phyloP scores from a whole-genome alignment of 92 coral and sea anemone genomes.

The Actinernus sp. region DNA sequence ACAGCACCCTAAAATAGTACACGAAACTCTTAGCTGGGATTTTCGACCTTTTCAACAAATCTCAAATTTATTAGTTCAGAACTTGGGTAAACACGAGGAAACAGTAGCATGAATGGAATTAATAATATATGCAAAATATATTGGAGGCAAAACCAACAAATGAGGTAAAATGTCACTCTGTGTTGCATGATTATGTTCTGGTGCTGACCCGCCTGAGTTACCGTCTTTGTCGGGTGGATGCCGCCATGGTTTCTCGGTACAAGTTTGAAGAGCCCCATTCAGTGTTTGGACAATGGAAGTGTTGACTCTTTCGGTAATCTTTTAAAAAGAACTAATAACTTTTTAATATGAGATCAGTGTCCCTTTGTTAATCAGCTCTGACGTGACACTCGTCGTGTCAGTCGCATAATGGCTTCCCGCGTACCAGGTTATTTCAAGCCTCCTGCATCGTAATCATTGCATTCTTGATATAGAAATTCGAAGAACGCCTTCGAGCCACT shows the following conservation, averaged over 20 bases:
- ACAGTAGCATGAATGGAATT: constrained; percentile 10
- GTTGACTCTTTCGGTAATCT: constrained; percentile 82
- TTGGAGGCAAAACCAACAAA: constrained; percentile 15
- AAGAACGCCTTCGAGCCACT: too few species aligned
- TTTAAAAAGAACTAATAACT: constrained; percentile 85
- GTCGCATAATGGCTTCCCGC: too few species aligned
- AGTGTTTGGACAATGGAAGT: constrained; percentile 50
- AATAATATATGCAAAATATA: constrained; percentile 10
- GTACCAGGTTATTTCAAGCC: too few species aligned
- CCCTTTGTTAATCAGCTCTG: constrained; percentile 75
- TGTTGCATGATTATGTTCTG: not conserved
- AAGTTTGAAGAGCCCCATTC: constrained; percentile 33
- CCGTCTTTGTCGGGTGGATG: constrained; percentile 17
- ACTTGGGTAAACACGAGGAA: constrained; percentile 8
- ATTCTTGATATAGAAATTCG: too few species aligned
- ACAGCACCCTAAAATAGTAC: too few species aligned
- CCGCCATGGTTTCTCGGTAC: constrained; percentile 16
- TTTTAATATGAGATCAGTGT: constrained; percentile 95
- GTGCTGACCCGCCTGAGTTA: not conserved
- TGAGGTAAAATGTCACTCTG: constrained; percentile 4
- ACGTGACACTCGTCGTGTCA: constrained; percentile 26
- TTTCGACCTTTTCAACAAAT: too few species aligned
- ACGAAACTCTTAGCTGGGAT: too few species aligned
- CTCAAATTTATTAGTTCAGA: not conserved
- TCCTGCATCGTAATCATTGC: too few species aligned